Base-by-base conservation (phyloP, 1,140 invertebrate species). In the Heliconius hewitsoni region DNA sequence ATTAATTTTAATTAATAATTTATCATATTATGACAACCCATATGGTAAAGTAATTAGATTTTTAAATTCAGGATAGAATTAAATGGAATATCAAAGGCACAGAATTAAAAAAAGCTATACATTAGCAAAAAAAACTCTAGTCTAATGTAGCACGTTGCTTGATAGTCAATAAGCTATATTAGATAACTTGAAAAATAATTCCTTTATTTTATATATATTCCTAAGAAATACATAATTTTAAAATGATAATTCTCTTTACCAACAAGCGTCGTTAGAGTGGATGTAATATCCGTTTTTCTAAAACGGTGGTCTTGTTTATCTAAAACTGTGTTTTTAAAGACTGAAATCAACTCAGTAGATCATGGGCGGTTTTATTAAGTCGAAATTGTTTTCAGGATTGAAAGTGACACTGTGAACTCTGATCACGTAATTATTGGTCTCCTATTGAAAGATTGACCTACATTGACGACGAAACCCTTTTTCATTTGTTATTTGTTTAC, bases 241-340 rank as follows among this genome's bases (percentile, higher is more conserved):
- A 60, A 60, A 60, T 60, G 34, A 71, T n/a, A 71, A n/a, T 71
- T 71, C 27, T 2, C 27, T 2, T 30, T 13, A 30, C 30, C 11
- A 70, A 34, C 27, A 72, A 72, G 71, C 71, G 5, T 42, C 19
- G 71, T 39, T 1, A 37, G 16, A 71, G 2, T 72, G 19, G 37
- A 80, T 81, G 79, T 89, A 89, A 89, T 90, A 91, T 88, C 87
- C 89, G 89, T 76, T 37, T 37, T 6, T 82, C 74, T 74, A 85
- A 83, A 37, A 6, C 34, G 6, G 34, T 37, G 34, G 34, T 81
- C 74, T 80, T 86, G 84, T 88, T 91, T 83, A 77, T 83, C 79
- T 87, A 83, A 86, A 87, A 87, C 42, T 84, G 85, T 84, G 73
- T 81, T 75, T 72, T 84, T 85, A 82, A 79, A 84, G 87, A 88